Conservation (phyloP, 2,888 invertebrate species). For the Sabellastarte sp. region DNA sequence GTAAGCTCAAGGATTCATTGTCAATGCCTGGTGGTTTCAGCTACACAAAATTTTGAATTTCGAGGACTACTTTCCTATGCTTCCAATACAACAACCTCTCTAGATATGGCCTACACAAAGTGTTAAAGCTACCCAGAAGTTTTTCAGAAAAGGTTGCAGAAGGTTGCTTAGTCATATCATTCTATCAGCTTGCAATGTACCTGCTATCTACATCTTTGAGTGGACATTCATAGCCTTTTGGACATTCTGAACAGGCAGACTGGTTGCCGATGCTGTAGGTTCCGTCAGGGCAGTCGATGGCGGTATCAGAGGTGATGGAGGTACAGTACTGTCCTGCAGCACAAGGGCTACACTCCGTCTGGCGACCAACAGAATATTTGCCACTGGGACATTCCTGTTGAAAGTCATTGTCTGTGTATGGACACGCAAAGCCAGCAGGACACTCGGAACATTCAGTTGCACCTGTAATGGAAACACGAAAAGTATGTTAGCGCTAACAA, state of each 20-base stretch:
- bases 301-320: conserved; percentile 21
- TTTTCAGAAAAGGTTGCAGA: too few relatives aligned
- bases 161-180: too few relatives aligned
- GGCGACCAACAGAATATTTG: conserved; percentile 43
- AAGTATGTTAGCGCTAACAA: too few relatives aligned
- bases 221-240: conserved; percentile 47
- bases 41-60: too few relatives aligned
- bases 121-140: too few relatives aligned
- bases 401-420: conserved; percentile 31
- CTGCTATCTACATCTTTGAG: conserved; percentile 31
- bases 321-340: conserved; percentile 35
- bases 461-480: too few relatives aligned
- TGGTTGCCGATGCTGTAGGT: conserved; percentile 46
- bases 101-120: too few relatives aligned
- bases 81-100: too few relatives aligned
- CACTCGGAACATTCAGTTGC: conserved; percentile 40
- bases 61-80: too few relatives aligned
- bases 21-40: too few relatives aligned
- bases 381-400: conserved; percentile 44
- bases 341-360: conserved; percentile 45
- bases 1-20: too few relatives aligned
- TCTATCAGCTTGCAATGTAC: too few relatives aligned
- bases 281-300: conserved; percentile 40
- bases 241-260: conserved; percentile 45
- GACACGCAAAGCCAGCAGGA: conserved; percentile 47